Evolutionary conservation across 1,140 invertebrate genomes (phyloP), one percentile per base, ranked within the genome.

Genomic region (Gonioctena quinquepunctata): DNA sequence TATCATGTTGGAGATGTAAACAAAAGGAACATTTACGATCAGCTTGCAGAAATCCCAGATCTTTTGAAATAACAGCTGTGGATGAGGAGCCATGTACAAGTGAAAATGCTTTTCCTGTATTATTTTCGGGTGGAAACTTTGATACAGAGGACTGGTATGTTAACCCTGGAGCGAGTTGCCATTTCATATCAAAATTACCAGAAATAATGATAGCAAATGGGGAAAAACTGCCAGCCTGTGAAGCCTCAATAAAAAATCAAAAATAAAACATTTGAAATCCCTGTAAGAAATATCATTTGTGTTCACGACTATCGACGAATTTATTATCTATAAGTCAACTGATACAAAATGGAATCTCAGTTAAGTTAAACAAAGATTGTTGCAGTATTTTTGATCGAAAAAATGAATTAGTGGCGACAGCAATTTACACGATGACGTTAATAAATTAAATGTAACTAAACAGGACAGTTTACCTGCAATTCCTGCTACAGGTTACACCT

Each of bases 131-230:
- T 49, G 70, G 69, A 8, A 70, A 78, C 2, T 75, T 73, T 33
- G 75, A 66, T 26, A 21, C 62, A 52, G 16, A 33, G 8, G 75
- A 78, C 33, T 79, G 68, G 72, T 79, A 78, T 49, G 42, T 79
- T 8, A 77, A 80, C 68, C 60, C 64, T 4, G 74, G 78, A 16
- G 75, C 77, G n/a, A 76, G 77, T 49, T 33, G n/a, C 1, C 78
- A 80, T 66, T 48, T 80, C 23, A 76, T 76, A 28, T 6, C 69
- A n/a, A n/a, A n/a, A n/a, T n/a, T n/a, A n/a, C n/a, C n/a, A n/a
- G n/a, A n/a, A n/a, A n/a, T n/a, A n/a, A n/a, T n/a, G n/a, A n/a
- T n/a, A n/a, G n/a, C n/a, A n/a, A n/a, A n/a, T n/a, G n/a, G n/a
- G n/a, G n/a, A n/a, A n/a, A n/a, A n/a, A n/a, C n/a, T n/a, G n/a